Conservation (phyloP, 2,888 invertebrate genomes). For the Eupeodes luniger region DNA sequence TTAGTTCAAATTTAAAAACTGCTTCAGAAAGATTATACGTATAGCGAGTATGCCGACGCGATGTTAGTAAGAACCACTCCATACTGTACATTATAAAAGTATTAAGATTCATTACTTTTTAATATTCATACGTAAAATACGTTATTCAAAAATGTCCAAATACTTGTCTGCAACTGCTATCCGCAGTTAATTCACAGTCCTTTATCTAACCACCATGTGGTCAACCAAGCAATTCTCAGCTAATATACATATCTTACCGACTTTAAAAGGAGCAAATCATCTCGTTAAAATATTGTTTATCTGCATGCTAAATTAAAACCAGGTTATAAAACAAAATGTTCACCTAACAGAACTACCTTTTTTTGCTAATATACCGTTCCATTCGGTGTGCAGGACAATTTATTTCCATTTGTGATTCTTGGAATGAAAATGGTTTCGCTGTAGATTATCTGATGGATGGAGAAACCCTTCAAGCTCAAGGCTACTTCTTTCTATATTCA, state of each 20-base stretch:
- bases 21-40: too few species aligned
- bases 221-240: slow-evolving; percentile 12
- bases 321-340: slow-evolving; percentile 51
- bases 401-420: slow-evolving; percentile 45
- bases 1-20: too few species aligned
- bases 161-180: not conserved
- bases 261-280: slow-evolving; percentile 18
- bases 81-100: too few species aligned
- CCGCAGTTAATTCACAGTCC: slow-evolving; percentile 35
- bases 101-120: too few species aligned
- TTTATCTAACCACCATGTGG: slow-evolving; percentile 20
- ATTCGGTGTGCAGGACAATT: slow-evolving; percentile 27
- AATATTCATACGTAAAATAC: too few species aligned
- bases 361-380: slow-evolving; percentile 25
- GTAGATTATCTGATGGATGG: slow-evolving; percentile 41
- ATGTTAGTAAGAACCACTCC: too few species aligned
- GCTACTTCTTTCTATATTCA: slow-evolving; percentile 38
- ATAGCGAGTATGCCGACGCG: too few species aligned
- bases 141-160: too few species aligned
- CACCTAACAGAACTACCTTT: not conserved
- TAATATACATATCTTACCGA: slow-evolving; percentile 48
- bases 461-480: slow-evolving; percentile 58
- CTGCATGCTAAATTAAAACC: not conserved
- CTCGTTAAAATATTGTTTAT: slow-evolving; percentile 18
- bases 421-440: slow-evolving; percentile 12